Evolutionary conservation across 2,888 invertebrate species (phyloP).

Genomic region (Thera obeliscata): DNA sequence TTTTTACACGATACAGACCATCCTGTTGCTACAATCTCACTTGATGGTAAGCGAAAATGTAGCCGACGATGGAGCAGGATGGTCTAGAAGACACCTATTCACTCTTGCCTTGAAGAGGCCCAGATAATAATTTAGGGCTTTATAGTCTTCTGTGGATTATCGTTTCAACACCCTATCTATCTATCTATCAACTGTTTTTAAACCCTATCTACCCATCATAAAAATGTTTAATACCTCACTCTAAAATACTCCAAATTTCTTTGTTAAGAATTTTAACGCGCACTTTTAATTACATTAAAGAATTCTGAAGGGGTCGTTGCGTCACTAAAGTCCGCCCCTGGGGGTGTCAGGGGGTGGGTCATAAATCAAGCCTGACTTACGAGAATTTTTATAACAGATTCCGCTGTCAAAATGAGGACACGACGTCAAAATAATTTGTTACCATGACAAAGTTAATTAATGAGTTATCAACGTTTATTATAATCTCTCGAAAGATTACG

Average conservation of each 20-base stretch:
- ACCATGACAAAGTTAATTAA: constrained; percentile 22
- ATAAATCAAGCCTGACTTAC: constrained; percentile 53
- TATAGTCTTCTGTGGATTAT: no score
- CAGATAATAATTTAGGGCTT: no score
- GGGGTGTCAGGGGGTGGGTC: constrained; percentile 28
- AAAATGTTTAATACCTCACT: background rate
- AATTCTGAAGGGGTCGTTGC: constrained; percentile 49
- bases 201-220: no score
- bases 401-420: constrained; percentile 41
- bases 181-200: no score
- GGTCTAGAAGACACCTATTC: no score
- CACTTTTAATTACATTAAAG: constrained; percentile 58
- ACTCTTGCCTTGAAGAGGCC: no score
- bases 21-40: no score
- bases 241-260: constrained; percentile 26
- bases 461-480: constrained; percentile 1
- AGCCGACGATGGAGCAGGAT: no score
- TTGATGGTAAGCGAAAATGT: no score
- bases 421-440: constrained; percentile 33
- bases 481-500: background rate
- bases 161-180: no score
- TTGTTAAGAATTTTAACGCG: constrained; percentile 28
- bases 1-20: no score
- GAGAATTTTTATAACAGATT: constrained; percentile 47
- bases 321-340: constrained; percentile 32